phyloP scores from a whole-genome alignment of 1,140 invertebrate genomes.

The Monochamus saltuarius region DNA sequence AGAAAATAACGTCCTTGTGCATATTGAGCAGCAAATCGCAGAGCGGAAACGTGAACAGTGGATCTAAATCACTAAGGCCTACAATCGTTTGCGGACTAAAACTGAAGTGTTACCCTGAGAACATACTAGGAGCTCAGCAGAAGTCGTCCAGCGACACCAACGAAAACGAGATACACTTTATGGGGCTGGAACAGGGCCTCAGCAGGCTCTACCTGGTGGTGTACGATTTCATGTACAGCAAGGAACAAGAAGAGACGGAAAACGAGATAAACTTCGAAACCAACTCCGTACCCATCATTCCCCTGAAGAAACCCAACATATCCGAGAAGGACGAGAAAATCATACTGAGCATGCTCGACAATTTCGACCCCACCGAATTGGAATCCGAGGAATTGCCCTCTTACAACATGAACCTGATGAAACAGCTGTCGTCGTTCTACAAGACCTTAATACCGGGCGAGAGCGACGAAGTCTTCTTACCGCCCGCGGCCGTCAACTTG shows the following conservation, averaged over 20 bases:
- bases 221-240: conserved; percentile 60
- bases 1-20: conserved; percentile 56
- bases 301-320: conserved; percentile 8
- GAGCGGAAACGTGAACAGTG: conserved; percentile 13
- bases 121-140: conserved; percentile 21
- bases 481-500: conserved; percentile 26
- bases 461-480: conserved; percentile 47
- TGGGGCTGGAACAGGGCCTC: conserved; percentile 20
- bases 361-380: conserved; percentile 8
- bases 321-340: conserved; percentile 12
- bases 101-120: conserved; percentile 34
- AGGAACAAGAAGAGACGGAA: conserved; percentile 28
- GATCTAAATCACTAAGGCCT: conserved; percentile 34
- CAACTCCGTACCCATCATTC: not conserved
- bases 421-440: conserved; percentile 41
- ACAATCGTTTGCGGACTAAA: conserved; percentile 47
- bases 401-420: conserved; percentile 34
- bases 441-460: conserved; percentile 49
- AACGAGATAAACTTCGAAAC: conserved; percentile 1
- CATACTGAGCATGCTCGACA: conserved; percentile 16
- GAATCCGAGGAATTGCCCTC: conserved; percentile 14
- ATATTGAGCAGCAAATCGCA: conserved; percentile 51
- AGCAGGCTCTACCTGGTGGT: conserved; percentile 57
- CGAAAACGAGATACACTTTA: conserved; percentile 30
- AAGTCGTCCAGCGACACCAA: conserved; percentile 24